Conservation (phyloP, 2,113 vertebrate species). For the Sigmodon hispidus region DNA sequence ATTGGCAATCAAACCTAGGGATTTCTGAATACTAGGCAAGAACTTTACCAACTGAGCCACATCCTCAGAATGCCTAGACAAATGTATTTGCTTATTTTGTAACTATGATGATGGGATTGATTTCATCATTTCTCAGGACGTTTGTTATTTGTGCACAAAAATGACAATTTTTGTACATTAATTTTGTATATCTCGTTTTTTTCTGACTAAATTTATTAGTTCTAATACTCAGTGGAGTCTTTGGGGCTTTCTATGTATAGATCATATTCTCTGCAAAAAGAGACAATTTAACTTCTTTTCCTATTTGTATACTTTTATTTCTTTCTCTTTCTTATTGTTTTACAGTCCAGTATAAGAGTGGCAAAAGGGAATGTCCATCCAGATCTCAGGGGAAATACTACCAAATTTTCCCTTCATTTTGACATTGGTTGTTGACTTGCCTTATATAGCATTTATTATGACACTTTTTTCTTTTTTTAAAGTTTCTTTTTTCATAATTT, state of each 20-base stretch:
- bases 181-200: not conserved
- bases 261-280: not conserved
- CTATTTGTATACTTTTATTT: not conserved
- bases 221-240: too few species aligned
- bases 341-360: not conserved
- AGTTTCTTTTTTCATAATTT: too few species aligned
- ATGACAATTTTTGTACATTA: not conserved
- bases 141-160: not conserved
- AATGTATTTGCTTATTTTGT: not conserved
- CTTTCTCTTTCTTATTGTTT: not conserved
- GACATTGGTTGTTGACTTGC: not conserved
- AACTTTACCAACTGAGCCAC: not conserved
- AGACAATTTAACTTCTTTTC: not conserved
- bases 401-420: not conserved
- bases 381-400: not conserved
- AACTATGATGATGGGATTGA: not conserved
- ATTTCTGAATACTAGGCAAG: not conserved
- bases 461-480: too few species aligned
- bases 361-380: not conserved
- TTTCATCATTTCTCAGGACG: not conserved
- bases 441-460: not conserved
- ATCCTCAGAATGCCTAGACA: not conserved
- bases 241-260: not conserved
- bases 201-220: not conserved
- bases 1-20: not conserved